Conservation (phyloP, 2,113 vertebrate genomes). For the Bambusicola thoracicus region DNA sequence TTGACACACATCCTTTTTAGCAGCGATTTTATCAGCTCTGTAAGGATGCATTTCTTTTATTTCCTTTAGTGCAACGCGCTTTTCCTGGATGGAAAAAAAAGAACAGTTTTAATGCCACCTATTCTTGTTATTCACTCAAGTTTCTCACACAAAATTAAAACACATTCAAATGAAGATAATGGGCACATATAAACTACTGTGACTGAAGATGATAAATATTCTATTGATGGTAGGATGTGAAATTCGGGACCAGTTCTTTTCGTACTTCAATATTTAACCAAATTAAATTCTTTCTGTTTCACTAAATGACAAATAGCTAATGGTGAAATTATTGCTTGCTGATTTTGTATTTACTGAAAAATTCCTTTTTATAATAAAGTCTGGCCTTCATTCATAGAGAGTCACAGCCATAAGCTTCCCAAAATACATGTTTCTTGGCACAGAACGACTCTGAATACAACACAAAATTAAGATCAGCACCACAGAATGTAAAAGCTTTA, state of each 20-base stretch:
- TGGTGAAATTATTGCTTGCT: not conserved
- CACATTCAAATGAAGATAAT: not conserved
- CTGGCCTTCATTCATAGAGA: not conserved
- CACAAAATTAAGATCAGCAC: not conserved
- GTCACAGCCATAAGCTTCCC: not conserved
- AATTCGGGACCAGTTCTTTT: not conserved
- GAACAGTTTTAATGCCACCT: not conserved
- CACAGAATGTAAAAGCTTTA: not conserved
- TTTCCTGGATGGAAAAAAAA: conserved; percentile 66
- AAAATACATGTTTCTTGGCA: not conserved
- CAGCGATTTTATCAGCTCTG: not conserved
- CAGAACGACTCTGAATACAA: not conserved
- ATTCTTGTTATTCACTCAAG: not conserved
- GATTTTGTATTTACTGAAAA: not conserved
- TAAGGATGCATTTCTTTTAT: conserved; percentile 14
- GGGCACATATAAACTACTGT: not conserved
- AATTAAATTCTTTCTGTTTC: not conserved
- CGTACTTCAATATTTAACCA: not conserved
- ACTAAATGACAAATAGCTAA: not conserved
- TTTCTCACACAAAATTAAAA: not conserved
- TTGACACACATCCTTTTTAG: not conserved
- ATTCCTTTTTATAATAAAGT: not conserved
- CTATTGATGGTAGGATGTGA: not conserved
- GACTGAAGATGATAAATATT: not conserved
- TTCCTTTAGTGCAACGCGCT: conserved; percentile 74